A percentile compares a stretch with the other conserved stretches of the same genome.
These are phyloP conservation scores for Lycia hirtaria DNA, from an alignment of 2,888 invertebrate species.

Conservation along the genomic window DNA sequence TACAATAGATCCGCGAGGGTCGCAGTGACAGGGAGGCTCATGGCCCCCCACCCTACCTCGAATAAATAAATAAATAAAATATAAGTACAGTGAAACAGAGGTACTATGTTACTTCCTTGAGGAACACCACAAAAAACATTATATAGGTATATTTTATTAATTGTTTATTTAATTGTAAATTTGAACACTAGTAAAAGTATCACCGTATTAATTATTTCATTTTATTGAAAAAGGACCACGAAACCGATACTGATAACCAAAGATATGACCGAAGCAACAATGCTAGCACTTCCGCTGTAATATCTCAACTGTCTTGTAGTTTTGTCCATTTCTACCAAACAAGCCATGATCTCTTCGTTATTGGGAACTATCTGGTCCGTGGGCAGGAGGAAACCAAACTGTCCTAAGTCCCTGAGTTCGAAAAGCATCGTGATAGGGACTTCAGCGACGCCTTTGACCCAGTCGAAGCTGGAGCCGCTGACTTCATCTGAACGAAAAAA, in stretches of 20 bases:
- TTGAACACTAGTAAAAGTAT: neutral
- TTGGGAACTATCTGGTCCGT: slow-evolving; percentile 76
- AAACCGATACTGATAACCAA: slow-evolving; percentile 37
- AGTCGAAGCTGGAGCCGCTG: slow-evolving; percentile 81
- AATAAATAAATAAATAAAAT: too few relatives aligned
- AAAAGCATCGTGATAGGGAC: slow-evolving; percentile 83
- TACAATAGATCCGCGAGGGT: too few relatives aligned
- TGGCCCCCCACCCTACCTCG: too few relatives aligned
- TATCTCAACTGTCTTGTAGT: slow-evolving; percentile 49
- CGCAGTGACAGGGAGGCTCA: too few relatives aligned
- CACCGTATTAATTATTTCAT: neutral
- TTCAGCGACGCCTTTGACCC: slow-evolving; percentile 81
- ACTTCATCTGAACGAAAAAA: slow-evolving; percentile 62
- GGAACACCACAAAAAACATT: too few relatives aligned
- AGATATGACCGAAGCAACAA: slow-evolving; percentile 37
- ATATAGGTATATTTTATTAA: too few relatives aligned
- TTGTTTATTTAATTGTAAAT: too few relatives aligned
- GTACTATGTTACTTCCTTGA: too few relatives aligned
- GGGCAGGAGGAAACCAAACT: slow-evolving; percentile 83
- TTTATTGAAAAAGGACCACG: slow-evolving; percentile 35
- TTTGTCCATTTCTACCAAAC: slow-evolving; percentile 64
- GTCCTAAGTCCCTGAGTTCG: slow-evolving; percentile 84
- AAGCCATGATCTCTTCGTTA: slow-evolving; percentile 72
- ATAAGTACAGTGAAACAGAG: too few relatives aligned
- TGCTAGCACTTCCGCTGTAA: slow-evolving; percentile 43